phyloP scores from a whole-genome alignment of 2,888 invertebrate genomes.

The Epirrita christyi region DNA sequence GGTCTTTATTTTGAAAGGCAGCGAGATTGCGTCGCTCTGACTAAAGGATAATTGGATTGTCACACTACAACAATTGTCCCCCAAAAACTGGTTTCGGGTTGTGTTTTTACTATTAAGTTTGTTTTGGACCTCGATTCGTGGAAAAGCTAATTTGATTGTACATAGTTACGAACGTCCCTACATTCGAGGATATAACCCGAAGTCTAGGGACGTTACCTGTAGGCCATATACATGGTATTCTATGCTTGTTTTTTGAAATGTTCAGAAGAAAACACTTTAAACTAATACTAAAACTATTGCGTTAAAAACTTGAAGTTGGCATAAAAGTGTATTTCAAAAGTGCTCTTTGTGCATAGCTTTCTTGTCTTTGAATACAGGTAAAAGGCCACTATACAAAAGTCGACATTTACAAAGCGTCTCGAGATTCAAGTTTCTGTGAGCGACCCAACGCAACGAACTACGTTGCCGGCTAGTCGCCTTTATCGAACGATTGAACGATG shows the following conservation, averaged over 20 bases:
- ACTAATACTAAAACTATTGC: constrained; percentile 11
- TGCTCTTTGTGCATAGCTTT: constrained; percentile 35
- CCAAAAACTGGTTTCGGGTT: constrained; percentile 45
- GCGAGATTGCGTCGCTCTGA: constrained; percentile 69
- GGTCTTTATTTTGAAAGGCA: constrained; percentile 77
- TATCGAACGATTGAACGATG: constrained; percentile 55
- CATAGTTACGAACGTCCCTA: constrained; percentile 17
- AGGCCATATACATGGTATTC: constrained; percentile 12
- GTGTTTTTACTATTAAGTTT: constrained; percentile 36
- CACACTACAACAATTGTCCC: constrained; percentile 56
- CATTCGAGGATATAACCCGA: neutral
- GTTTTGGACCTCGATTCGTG: constrained; percentile 32
- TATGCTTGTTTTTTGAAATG: constrained; percentile 14
- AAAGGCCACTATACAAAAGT: constrained; percentile 54
- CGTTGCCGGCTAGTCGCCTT: constrained; percentile 55
- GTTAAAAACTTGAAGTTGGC: constrained; percentile 15
- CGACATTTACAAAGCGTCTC: constrained; percentile 57
- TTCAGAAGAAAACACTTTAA: constrained; percentile 12
- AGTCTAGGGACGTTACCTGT: neutral
- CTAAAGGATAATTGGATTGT: constrained; percentile 76
- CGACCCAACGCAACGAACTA: constrained; percentile 54
- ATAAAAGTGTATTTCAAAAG: constrained; percentile 34
- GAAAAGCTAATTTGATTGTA: constrained; percentile 22
- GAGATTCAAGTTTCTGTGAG: constrained; percentile 56
- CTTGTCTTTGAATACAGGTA: constrained; percentile 47